Evolutionary conservation across 1,140 invertebrate species (phyloP).

Genomic region (Vanessa atalanta): DNA sequence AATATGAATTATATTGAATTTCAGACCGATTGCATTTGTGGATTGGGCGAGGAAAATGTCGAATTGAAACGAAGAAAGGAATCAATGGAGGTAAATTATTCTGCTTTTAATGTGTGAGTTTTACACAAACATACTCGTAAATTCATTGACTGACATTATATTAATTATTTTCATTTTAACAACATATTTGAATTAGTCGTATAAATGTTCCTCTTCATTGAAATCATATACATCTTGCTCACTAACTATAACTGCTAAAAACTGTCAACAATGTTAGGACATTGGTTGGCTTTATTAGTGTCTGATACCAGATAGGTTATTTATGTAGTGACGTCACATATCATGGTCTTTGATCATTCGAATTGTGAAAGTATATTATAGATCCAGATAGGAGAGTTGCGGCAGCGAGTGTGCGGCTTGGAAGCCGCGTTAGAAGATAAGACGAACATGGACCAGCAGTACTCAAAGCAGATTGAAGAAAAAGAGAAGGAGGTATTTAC

Average conservation of each 20-base stretch:
- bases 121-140: no score
- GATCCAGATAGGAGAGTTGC: conserved; percentile 45
- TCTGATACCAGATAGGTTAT: no score
- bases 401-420: conserved; percentile 40
- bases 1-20: conserved; percentile 3
- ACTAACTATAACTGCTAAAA: no score
- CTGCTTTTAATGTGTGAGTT: no score
- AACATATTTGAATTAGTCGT: no score
- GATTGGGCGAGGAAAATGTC: conserved; percentile 55
- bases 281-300: no score
- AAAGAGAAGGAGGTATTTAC: conserved; percentile 49
- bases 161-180: no score
- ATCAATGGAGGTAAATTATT: conserved; percentile 35
- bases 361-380: conserved; percentile 17
- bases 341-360: neutral
- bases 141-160: no score
- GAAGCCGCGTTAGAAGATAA: conserved; percentile 42
- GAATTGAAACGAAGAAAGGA: conserved; percentile 47
- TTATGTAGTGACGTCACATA: no score
- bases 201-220: no score
- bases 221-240: no score
- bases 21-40: conserved; percentile 59
- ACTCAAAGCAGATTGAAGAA: conserved; percentile 39
- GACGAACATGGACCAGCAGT: conserved; percentile 37
- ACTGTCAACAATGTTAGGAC: no score